Evolutionary conservation across 2,888 invertebrate genomes (phyloP).

Genomic region (Xestia c-nigrum): DNA sequence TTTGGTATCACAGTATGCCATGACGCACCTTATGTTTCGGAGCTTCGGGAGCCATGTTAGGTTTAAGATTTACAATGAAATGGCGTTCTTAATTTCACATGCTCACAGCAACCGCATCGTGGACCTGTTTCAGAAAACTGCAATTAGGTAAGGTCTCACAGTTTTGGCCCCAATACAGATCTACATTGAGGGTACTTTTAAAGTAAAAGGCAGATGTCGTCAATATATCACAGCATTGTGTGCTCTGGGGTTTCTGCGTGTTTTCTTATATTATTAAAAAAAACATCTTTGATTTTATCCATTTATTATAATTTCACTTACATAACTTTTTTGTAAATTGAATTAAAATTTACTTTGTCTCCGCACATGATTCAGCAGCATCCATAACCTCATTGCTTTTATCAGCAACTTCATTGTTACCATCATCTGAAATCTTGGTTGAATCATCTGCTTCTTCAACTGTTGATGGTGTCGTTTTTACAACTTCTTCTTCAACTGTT

Average conservation of each 20-base stretch:
- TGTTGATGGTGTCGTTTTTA: background rate
- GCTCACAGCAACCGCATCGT: slow-evolving; percentile 1
- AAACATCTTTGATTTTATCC: slow-evolving; percentile 4
- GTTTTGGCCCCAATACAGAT: background rate
- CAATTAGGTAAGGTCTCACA: slow-evolving; percentile 18
- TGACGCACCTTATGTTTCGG: background rate
- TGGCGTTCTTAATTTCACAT: slow-evolving; percentile 5
- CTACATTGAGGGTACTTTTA: background rate
- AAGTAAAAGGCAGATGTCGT: background rate
- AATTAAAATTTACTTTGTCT: slow-evolving; percentile 35
- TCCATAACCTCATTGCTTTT: slow-evolving; percentile 23
- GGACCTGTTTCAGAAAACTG: slow-evolving; percentile 3
- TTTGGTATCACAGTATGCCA: background rate
- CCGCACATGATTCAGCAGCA: slow-evolving; percentile 2
- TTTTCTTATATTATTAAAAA: background rate
- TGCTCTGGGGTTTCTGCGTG: background rate
- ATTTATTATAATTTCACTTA: slow-evolving; percentile 36
- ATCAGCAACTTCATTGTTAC: background rate
- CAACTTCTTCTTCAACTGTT: slow-evolving; percentile 1
- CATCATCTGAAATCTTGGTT: background rate
- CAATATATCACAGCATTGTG: background rate
- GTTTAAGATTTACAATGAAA: slow-evolving; percentile 7
- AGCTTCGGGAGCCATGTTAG: slow-evolving; percentile 8
- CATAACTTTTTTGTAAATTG: background rate
- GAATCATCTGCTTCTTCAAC: background rate